Evolutionary conservation across 2,888 invertebrate species (phyloP).

Genomic region (Esperia sulphurella): DNA sequence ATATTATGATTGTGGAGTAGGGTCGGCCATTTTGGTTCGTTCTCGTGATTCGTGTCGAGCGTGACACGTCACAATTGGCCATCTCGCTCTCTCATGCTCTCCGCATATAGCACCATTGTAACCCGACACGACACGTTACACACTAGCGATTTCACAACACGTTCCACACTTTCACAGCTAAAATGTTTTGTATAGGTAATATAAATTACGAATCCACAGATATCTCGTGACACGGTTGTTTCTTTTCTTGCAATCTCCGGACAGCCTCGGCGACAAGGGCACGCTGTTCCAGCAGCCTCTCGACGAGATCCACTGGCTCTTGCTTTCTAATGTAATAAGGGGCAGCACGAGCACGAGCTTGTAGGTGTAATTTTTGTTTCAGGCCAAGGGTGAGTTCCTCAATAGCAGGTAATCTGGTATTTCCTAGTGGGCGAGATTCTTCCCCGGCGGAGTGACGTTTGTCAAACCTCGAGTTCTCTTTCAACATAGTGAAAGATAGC

Average conservation of each 20-base stretch:
- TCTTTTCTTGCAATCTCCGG: conserved; percentile 72
- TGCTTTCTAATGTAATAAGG: conserved; percentile 76
- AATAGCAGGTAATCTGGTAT: conserved; percentile 66
- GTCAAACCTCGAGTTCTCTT: conserved; percentile 66
- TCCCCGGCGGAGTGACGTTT: conserved; percentile 51
- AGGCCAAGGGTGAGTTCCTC: conserved; percentile 73
- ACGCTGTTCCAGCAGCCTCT: conserved; percentile 67
- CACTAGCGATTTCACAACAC: conserved; percentile 79
- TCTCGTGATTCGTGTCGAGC: conserved; percentile 74
- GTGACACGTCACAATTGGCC: conserved; percentile 73
- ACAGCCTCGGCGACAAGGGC: conserved; percentile 77
- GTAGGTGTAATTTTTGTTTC: conserved; percentile 76
- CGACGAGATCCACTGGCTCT: conserved; percentile 75
- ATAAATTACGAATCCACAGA: conserved; percentile 74
- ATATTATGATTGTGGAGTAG: conserved; percentile 78
- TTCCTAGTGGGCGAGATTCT: conserved; percentile 52
- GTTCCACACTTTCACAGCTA: conserved; percentile 77
- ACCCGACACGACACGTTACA: conserved; percentile 76
- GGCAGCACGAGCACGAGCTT: conserved; percentile 72
- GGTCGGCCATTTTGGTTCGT: conserved; percentile 76
- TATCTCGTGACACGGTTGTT: conserved; percentile 72
- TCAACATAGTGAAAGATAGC: conserved; percentile 58
- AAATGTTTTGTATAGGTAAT: conserved; percentile 66
- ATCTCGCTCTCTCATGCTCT: conserved; percentile 70
- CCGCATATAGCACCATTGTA: conserved; percentile 80